These are phyloP conservation scores for Netta rufina DNA, from an alignment of 2,797 vertebrate genomes.

Conservation along the genomic window DNA sequence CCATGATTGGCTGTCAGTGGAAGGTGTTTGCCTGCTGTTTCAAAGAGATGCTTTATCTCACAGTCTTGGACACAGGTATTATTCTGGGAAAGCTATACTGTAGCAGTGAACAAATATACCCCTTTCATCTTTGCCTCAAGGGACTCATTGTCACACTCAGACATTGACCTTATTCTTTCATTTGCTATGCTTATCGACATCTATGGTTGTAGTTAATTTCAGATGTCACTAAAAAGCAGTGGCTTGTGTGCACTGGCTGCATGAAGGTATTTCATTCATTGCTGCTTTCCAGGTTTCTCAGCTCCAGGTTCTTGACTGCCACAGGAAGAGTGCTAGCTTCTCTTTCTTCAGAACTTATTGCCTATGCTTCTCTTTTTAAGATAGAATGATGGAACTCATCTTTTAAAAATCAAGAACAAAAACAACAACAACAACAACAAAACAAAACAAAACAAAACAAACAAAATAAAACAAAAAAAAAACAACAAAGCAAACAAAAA, in stretches of 20 bases:
- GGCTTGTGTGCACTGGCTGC: neutral
- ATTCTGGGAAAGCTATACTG: neutral
- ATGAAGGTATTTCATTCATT: neutral
- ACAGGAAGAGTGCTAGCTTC: neutral
- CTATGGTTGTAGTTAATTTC: neutral
- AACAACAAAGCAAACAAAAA: too few species aligned
- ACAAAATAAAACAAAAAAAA: too few species aligned
- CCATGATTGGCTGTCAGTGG: neutral
- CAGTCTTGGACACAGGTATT: neutral
- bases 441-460: too few species aligned
- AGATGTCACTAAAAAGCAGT: neutral
- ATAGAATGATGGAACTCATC: neutral
- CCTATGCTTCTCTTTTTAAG: neutral
- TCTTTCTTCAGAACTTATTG: neutral
- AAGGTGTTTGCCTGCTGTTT: neutral
- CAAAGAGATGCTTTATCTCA: neutral
- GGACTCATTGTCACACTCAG: neutral
- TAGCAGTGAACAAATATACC: neutral
- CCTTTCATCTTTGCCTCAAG: neutral
- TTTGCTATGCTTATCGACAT: neutral
- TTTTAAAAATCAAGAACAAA: too few species aligned
- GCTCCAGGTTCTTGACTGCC: fast-evolving
- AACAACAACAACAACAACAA: too few species aligned
- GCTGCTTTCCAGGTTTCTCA: neutral
- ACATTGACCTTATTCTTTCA: neutral